Evolutionary conservation across 2,888 invertebrate genomes (phyloP).

Genomic region (Cecidostiba fungosa): DNA sequence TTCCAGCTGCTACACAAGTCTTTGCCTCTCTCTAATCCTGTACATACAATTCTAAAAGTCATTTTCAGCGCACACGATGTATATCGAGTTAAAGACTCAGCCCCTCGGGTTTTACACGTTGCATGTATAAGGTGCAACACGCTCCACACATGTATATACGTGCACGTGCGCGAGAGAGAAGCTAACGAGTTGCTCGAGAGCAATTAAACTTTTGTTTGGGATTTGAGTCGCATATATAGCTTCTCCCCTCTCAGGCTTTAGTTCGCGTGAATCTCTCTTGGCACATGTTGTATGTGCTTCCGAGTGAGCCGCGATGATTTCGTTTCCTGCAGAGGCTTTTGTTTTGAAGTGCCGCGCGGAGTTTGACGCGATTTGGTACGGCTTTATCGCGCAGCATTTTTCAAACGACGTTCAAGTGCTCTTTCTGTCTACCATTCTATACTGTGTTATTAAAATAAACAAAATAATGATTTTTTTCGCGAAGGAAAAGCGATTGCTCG

Average conservation of each 20-base stretch:
- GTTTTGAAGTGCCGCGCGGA: not conserved
- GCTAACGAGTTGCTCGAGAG: conserved; percentile 34
- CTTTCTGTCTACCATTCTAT: no score
- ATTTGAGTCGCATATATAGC: conserved; percentile 12
- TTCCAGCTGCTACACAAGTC: not conserved
- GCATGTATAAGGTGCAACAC: not conserved
- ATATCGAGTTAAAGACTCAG: conserved; percentile 35
- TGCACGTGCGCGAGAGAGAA: not conserved
- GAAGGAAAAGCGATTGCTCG: not conserved
- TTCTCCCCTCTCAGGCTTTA: not conserved
- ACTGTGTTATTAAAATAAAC: no score
- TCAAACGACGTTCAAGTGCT: no score
- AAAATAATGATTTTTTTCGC: no score
- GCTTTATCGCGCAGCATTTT: no score
- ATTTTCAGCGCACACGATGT: not conserved
- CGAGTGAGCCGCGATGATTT: not conserved
- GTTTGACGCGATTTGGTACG: no score
- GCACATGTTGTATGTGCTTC: not conserved
- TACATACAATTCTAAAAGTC: not conserved
- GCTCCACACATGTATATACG: not conserved
- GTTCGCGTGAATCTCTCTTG: not conserved
- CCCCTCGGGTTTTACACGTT: not conserved
- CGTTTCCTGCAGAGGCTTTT: not conserved
- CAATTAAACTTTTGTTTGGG: conserved; percentile 62
- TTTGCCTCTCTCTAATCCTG: conserved; percentile 18